phyloP scores from a whole-genome alignment of 2,113 vertebrate genomes.

The Leuciscus idus region DNA sequence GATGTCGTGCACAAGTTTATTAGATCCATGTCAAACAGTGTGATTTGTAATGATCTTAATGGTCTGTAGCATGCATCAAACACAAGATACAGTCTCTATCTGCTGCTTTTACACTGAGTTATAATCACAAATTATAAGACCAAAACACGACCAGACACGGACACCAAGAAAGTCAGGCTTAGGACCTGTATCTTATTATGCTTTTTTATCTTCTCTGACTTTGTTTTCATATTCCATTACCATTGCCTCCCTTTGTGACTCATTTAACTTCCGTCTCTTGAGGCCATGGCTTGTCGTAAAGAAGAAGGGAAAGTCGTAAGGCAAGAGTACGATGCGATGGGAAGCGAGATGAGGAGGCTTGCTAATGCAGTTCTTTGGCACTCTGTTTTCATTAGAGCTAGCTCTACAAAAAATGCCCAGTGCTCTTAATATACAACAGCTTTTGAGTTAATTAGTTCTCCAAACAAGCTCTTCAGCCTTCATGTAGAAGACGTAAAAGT shows the following conservation, averaged over 20 bases:
- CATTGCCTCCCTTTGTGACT: conserved; percentile 47
- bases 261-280: conserved; percentile 44
- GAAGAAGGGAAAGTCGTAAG: conserved; percentile 27
- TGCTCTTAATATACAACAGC: conserved; percentile 73
- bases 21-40: no score
- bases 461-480: conserved; percentile 69
- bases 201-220: conserved; percentile 55
- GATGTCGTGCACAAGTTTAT: no score
- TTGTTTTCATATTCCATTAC: conserved; percentile 51
- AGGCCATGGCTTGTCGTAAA: conserved; percentile 36
- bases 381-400: conserved; percentile 70
- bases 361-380: conserved; percentile 53
- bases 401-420: conserved; percentile 65
- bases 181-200: conserved; percentile 12
- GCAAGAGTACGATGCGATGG: conserved; percentile 41
- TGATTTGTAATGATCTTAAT: no score
- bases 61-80: background rate
- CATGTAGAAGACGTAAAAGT: conserved; percentile 65
- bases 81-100: conserved; percentile 63
- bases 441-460: conserved; percentile 74
- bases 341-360: conserved; percentile 45
- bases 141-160: background rate
- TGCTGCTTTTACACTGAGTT: conserved; percentile 50
- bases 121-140: background rate
- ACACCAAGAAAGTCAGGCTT: background rate